Evolutionary conservation across 2,113 vertebrate species (phyloP), one percentile per base, ranked within the genome.

Genomic region (Cyprinus carpio): DNA sequence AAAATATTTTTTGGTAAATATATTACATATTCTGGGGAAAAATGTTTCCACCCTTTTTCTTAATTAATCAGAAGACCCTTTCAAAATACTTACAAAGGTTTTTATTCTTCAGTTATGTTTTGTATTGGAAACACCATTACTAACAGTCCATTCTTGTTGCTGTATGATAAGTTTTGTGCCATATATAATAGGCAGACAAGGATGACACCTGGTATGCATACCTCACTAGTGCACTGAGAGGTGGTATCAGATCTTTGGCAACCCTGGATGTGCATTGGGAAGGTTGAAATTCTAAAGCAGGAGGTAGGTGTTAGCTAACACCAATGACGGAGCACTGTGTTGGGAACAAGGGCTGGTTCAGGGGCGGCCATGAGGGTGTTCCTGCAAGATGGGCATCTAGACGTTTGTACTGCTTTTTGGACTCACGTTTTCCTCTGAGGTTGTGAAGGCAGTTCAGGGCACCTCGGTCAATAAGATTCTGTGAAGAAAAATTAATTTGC

Each of bases 391-490:
- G 91, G 56, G 9, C 43, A 80, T 97, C 93, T 82, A 99, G 91
- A 31, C 93, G 93, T 90, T 99, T 99, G 90, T 96, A 99, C 16
- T 91, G 89, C 88, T 98, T 99, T 94, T 97, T 98, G 29, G 97
- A 96, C 0, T 65, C 65, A 23, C 89, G 94, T 9, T 86, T 95
- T 16, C 88, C 88, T 13, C 91, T 91, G 16, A 97, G 89, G 46
- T 58, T 54, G 60, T 87, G 94, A 6, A 97, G 67, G 87, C 94
- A 96, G 87, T 91, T 25, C 0, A 96, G 92, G 40, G 95, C 43
- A 2, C 95, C 96, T 0, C 87, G 81, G 84, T 99, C 97, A 89
- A 97, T 90, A 76, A 96, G 40, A 0, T 92, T 90, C 97, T 99
- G 93, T 97, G 93, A n/a, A 51, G 6, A 87, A 10, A 49, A 75